Conservation (phyloP, 2,113 vertebrate species). For the Aegypius monachus region DNA sequence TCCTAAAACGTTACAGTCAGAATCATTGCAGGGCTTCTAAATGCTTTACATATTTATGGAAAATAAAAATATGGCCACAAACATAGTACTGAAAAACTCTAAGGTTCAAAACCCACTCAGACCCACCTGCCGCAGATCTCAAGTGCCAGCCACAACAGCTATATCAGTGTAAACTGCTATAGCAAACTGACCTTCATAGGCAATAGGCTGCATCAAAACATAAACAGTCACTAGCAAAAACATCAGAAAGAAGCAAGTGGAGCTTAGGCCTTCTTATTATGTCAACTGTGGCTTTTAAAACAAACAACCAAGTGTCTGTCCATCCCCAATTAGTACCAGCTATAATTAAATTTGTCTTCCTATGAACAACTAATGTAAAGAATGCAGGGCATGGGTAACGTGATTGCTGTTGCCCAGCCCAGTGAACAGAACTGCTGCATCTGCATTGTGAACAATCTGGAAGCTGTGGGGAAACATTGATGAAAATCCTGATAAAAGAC, state of each 20-base stretch:
- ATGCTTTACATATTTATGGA: neutral
- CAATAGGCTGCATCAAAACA: neutral
- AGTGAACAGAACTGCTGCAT: constrained; percentile 47
- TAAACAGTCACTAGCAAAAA: neutral
- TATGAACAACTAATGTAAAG: constrained; percentile 34
- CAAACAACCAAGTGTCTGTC: neutral
- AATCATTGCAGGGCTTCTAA: neutral
- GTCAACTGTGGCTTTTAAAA: neutral
- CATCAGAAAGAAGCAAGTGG: neutral
- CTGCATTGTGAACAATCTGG: constrained; percentile 50
- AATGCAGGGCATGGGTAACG: constrained; percentile 2
- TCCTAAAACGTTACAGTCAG: neutral
- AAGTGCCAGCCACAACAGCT: neutral
- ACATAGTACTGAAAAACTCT: neutral
- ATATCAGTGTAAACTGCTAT: neutral
- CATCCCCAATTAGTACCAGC: neutral
- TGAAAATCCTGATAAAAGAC: constrained; percentile 58
- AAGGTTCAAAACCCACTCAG: neutral
- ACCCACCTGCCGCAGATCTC: neutral
- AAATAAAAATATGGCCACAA: neutral
- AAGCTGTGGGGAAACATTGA: constrained; percentile 45
- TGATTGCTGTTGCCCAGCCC: constrained; percentile 32
- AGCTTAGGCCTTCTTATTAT: neutral
- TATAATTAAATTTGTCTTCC: constrained; percentile 12
- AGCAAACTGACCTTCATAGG: neutral